A percentile compares a stretch with the other conserved stretches of the same genome.
Evolutionary conservation across 2,113 vertebrate genomes (phyloP).

Genomic region (Pelecanoides urinatrix): DNA sequence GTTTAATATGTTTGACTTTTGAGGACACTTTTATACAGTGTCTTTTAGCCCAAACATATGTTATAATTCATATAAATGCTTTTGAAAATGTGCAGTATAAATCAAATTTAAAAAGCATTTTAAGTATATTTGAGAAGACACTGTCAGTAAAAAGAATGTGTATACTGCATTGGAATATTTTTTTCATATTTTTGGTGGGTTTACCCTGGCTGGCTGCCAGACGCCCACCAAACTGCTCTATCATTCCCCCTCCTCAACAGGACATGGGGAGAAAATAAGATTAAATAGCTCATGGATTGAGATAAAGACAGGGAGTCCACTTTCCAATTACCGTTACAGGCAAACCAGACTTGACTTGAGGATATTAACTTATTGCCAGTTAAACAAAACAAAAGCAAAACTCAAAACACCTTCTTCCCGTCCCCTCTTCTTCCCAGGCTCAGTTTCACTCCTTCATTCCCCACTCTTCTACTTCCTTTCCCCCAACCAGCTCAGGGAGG

Average conservation of each 20-base stretch:
- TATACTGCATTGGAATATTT: background rate
- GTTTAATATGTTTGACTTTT: background rate
- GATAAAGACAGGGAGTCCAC: background rate
- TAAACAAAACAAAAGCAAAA: background rate
- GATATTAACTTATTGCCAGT: background rate
- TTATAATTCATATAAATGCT: background rate
- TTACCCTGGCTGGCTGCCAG: background rate
- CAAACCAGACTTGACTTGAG: background rate
- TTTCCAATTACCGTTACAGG: background rate
- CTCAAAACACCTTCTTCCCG: background rate
- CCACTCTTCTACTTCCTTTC: background rate
- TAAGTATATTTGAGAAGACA: background rate
- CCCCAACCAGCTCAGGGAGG: accelerated
- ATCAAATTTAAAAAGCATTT: background rate
- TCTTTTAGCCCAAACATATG: background rate
- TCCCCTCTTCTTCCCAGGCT: background rate
- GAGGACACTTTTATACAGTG: background rate
- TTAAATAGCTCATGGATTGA: background rate
- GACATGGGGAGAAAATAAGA: background rate
- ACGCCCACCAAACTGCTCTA: background rate
- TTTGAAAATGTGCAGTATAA: background rate
- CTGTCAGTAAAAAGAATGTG: background rate
- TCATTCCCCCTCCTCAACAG: background rate
- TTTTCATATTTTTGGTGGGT: background rate
- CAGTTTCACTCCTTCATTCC: background rate